Conservation (phyloP, 2,888 invertebrate genomes). For the Quadriops clusia region DNA sequence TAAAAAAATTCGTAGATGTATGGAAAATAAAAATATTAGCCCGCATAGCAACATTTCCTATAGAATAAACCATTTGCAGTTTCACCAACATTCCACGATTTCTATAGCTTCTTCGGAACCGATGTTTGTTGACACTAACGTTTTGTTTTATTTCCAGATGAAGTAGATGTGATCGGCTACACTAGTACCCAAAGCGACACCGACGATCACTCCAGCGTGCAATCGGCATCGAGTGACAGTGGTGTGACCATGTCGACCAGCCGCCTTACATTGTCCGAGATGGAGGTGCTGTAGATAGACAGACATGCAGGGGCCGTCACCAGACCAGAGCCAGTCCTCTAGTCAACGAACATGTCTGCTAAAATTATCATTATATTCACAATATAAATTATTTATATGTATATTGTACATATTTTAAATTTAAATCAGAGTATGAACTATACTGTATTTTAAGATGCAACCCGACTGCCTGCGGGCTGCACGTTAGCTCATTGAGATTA, state of each 20-base stretch:
- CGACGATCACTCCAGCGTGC: slow-evolving; percentile 69
- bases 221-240: slow-evolving; percentile 60
- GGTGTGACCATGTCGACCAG: slow-evolving; percentile 59
- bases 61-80: too few relatives aligned
- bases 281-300: slow-evolving; percentile 40
- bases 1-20: too few relatives aligned
- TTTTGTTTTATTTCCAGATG: slow-evolving; percentile 47
- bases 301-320: slow-evolving; percentile 23
- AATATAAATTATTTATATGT: slow-evolving; percentile 25
- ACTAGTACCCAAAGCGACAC: slow-evolving; percentile 75
- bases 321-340: slow-evolving; percentile 24
- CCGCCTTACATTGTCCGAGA: slow-evolving; percentile 51
- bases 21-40: too few relatives aligned
- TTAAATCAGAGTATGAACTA: slow-evolving; percentile 26
- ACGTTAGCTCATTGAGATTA: slow-evolving; percentile 16
- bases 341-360: slow-evolving; percentile 22
- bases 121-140: not conserved
- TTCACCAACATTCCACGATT: too few relatives aligned
- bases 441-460: slow-evolving; percentile 17
- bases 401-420: slow-evolving; percentile 34
- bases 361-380: slow-evolving; percentile 25
- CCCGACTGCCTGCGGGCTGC: not conserved
- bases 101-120: too few relatives aligned
- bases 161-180: slow-evolving; percentile 77
- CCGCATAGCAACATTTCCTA: too few relatives aligned